These are phyloP conservation scores for Diadema setosum DNA, from an alignment of 35 echinoderm and acorn worm species.

Conservation along the genomic window DNA sequence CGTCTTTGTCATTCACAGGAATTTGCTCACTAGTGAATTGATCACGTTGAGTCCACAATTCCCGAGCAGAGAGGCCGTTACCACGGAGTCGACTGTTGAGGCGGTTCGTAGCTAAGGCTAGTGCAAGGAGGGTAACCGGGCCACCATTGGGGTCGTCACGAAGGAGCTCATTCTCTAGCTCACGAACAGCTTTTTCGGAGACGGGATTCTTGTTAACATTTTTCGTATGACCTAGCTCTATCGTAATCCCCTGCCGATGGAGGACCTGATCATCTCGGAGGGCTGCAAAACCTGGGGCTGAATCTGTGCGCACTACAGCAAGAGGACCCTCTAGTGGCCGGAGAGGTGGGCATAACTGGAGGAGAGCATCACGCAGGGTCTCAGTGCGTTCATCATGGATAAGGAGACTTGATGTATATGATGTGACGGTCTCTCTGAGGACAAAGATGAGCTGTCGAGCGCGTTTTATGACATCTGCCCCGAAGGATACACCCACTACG, in stretches of 20 bases:
- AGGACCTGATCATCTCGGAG: not conserved
- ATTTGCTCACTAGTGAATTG: slow-evolving; percentile 70
- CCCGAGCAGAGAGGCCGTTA: slow-evolving; percentile 42
- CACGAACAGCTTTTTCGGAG: slow-evolving; percentile 54
- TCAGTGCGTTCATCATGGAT: slow-evolving; percentile 43
- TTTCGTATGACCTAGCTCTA: slow-evolving; percentile 51
- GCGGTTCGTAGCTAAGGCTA: slow-evolving; percentile 11
- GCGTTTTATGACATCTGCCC: slow-evolving; percentile 53
- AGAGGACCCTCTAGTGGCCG: slow-evolving; percentile 53
- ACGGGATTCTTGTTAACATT: slow-evolving; percentile 72
- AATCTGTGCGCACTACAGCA: slow-evolving; percentile 47
- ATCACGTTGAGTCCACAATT: slow-evolving; percentile 65
- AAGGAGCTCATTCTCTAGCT: slow-evolving; percentile 62
- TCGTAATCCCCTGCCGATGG: slow-evolving; percentile 17
- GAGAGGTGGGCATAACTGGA: slow-evolving; percentile 13
- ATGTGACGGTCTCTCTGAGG: slow-evolving; percentile 44
- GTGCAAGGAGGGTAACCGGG: not conserved
- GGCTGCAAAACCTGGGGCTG: slow-evolving; percentile 16
- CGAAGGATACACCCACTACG: slow-evolving; percentile 21
- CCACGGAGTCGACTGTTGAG: slow-evolving; percentile 44
- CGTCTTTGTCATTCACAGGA: slow-evolving; percentile 3
- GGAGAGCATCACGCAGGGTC: slow-evolving; percentile 37
- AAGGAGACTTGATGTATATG: slow-evolving; percentile 30
- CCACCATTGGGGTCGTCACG: not conserved
- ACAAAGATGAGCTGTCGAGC: slow-evolving; percentile 24